Conservation (phyloP, 2,888 invertebrate species). For the Penaeus monodon region DNA sequence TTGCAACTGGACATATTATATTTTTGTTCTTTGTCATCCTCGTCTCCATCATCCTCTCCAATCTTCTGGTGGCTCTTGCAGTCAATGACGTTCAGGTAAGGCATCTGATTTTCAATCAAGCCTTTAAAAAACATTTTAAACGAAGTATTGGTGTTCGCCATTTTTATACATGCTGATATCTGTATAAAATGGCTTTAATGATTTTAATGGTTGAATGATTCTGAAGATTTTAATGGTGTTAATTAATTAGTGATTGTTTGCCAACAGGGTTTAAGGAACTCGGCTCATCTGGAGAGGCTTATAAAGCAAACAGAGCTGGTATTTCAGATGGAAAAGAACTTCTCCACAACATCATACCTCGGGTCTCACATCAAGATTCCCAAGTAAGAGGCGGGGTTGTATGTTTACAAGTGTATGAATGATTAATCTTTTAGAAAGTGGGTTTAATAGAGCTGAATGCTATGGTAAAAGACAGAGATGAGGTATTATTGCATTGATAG, state of each 20-base stretch:
- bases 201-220: no score
- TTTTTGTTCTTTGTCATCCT: slow-evolving; percentile 74
- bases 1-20: slow-evolving; percentile 71
- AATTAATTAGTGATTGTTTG: not conserved
- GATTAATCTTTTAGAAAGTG: not conserved
- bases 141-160: no score
- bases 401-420: no score
- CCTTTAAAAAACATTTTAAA: no score
- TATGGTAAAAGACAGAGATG: not conserved
- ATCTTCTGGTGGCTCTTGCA: slow-evolving; percentile 76
- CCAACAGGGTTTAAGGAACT: slow-evolving; percentile 72
- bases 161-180: no score
- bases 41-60: slow-evolving; percentile 76
- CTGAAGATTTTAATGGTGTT: no score
- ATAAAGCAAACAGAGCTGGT: slow-evolving; percentile 73
- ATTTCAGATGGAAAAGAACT: slow-evolving; percentile 64
- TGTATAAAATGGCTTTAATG: no score
- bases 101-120: not conserved
- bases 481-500: no score
- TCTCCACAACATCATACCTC: slow-evolving; percentile 50
- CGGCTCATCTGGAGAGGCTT: slow-evolving; percentile 74
- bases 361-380: slow-evolving; percentile 33
- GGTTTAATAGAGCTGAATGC: not conserved
- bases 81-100: slow-evolving; percentile 74
- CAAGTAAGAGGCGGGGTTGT: not conserved